Conservation (phyloP, 2,888 invertebrate genomes). For the Pheosia gnoma region DNA sequence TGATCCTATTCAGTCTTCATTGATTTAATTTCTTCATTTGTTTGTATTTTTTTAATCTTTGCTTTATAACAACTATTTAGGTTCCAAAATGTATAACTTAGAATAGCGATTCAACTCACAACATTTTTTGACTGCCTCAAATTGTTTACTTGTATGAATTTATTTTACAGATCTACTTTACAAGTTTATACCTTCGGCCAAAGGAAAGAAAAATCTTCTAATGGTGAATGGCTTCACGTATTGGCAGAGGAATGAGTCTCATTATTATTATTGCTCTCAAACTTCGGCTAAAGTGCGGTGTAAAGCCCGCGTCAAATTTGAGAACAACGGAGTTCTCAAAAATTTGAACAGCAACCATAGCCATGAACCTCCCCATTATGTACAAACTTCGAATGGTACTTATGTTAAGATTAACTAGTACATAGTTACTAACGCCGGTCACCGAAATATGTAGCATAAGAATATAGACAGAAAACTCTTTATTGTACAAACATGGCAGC, state of each 20-base stretch:
- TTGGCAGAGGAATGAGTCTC: constrained; percentile 1
- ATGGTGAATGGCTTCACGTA: not conserved
- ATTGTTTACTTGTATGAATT: not conserved
- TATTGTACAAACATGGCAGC: too few relatives aligned
- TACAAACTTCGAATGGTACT: not conserved
- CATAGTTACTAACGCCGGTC: too few relatives aligned
- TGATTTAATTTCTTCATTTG: too few relatives aligned
- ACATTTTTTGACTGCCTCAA: too few relatives aligned
- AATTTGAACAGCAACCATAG: not conserved
- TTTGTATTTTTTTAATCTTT: too few relatives aligned
- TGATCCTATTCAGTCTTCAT: too few relatives aligned
- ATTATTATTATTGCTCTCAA: not conserved
- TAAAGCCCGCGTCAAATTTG: not conserved
- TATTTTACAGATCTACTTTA: constrained; percentile 5
- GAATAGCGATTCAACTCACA: too few relatives aligned
- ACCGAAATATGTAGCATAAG: too few relatives aligned
- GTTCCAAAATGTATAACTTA: too few relatives aligned
- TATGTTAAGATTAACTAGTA: not conserved
- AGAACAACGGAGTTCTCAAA: not conserved
- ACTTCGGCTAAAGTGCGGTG: not conserved
- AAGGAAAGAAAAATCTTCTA: constrained; percentile 1
- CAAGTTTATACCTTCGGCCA: constrained; percentile 4
- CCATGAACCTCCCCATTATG: not conserved
- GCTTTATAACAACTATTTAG: too few relatives aligned
- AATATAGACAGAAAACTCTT: too few relatives aligned